phyloP scores from a whole-genome alignment of 2,888 invertebrate genomes.

The Hylaea fasciaria region DNA sequence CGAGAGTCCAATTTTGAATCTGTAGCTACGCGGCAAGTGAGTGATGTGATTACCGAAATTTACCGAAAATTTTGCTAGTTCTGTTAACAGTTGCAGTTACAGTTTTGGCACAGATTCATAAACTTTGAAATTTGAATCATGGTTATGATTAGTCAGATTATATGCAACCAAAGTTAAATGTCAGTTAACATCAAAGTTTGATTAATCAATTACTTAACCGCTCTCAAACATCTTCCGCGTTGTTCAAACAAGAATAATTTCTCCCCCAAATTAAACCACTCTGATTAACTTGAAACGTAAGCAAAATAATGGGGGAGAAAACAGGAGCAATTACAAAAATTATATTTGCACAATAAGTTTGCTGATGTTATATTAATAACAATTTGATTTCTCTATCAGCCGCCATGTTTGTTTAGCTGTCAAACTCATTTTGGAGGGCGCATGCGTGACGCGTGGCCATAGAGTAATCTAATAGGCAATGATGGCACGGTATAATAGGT shows the following conservation, averaged over 20 bases:
- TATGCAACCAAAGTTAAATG: no score
- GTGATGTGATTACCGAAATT: no score
- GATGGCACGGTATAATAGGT: constrained; percentile 54
- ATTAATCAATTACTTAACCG: constrained; percentile 38
- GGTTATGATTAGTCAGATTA: no score
- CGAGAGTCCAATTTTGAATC: no score
- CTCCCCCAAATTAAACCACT: constrained; percentile 58
- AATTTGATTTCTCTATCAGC: constrained; percentile 76
- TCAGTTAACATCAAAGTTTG: constrained; percentile 18
- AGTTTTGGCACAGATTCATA: no score
- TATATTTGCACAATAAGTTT: constrained; percentile 78
- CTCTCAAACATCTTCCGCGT: constrained; percentile 29
- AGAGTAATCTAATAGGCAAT: constrained; percentile 69
- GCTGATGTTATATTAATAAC: constrained; percentile 77
- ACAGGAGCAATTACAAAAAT: constrained; percentile 76
- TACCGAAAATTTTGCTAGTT: no score
- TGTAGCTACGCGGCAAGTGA: no score
- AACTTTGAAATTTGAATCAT: no score
- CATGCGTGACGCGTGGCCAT: constrained; percentile 70
- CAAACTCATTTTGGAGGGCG: constrained; percentile 62
- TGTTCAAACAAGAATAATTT: constrained; percentile 58
- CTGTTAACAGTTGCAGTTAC: no score
- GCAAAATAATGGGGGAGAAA: constrained; percentile 64
- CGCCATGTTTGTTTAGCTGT: constrained; percentile 81
- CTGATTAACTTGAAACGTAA: constrained; percentile 52